Conservation (phyloP, 2,888 invertebrate species). For the Pristionchus mayeri region DNA sequence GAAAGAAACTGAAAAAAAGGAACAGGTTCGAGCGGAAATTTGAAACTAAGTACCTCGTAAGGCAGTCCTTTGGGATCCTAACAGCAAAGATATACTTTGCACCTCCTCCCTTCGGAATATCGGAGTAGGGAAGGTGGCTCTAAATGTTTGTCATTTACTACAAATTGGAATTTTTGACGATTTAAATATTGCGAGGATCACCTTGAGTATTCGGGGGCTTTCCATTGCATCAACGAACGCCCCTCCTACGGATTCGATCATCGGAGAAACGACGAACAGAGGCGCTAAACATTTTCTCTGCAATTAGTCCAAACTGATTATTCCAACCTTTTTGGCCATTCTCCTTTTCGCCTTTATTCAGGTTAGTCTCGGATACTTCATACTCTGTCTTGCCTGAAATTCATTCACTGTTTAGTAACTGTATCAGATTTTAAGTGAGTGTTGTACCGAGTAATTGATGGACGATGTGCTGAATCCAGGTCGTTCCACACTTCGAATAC, state of each 20-base stretch:
- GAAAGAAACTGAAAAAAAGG: background rate
- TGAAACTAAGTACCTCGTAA: slow-evolving; percentile 58
- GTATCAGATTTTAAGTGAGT: slow-evolving; percentile 67
- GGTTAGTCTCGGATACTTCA: background rate
- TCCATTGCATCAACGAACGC: slow-evolving; percentile 64
- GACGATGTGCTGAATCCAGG: too few species aligned
- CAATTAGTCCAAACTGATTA: background rate
- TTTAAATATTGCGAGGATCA: background rate
- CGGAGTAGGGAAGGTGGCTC: slow-evolving; percentile 70
- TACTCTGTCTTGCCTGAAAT: background rate
- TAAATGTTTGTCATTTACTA: background rate
- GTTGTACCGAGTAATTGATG: slow-evolving; percentile 75
- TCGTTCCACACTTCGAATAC: slow-evolving; percentile 76
- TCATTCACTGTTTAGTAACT: too few species aligned
- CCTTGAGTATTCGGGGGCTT: slow-evolving; percentile 70
- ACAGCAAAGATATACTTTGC: slow-evolving; percentile 75
- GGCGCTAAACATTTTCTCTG: too few species aligned
- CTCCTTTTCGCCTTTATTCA: background rate
- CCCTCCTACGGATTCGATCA: slow-evolving; percentile 75
- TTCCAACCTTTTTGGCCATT: background rate
- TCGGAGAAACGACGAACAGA: slow-evolving; percentile 71
- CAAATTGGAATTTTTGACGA: background rate
- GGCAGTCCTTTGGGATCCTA: slow-evolving; percentile 75
- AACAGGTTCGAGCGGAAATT: background rate
- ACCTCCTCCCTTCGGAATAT: slow-evolving; percentile 67